Base-by-base conservation (phyloP, 2,888 invertebrate genomes). In the Thymelicus lineola region DNA sequence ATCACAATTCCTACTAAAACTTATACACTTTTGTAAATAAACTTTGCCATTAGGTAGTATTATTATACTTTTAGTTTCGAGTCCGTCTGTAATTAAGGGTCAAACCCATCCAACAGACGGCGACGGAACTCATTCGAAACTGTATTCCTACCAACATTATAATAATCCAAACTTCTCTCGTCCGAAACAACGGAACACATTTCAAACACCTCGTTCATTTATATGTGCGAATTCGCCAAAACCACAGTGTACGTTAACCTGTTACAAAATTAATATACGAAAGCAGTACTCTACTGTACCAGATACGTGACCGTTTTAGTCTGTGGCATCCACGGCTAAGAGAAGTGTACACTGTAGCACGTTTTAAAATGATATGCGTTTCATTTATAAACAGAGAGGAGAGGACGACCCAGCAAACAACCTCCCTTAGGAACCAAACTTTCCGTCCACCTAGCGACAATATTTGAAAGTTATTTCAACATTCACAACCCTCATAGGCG, bases 381-480 rank as follows among this genome's bases (percentile, higher is more conserved):
- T 86, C 92, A 90, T 93, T 90, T 92, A 89, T 90, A 92, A 91
- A 90, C 91, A 91, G 84, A 81, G 89, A 88, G 87, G 87, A 81
- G 83, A 83, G 85, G 82, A 80, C 87, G 87, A 86, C 86, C 88
- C 87, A 81, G 81, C 89, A 87, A 89, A 88, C 90, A 89, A 79
- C 82, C 88, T 92, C 93, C 93, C 93, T 81, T 66, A 89, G 91
- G 94, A 91, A 75, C 86, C 71, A 86, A 93, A 94, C 91, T 94
- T 94, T 90, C 82, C 90, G 90, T 90, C 93, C 93, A 93, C 89
- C 93, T 91, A 89, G 91, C 94, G 94, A 94, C 94, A 93, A 94
- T 94, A 94, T 94, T 93, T 91, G 91, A 93, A 94, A 94, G 93
- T 94, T 94, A 94, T 94, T 94, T 90, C 91, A 92, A 82, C 91